Evolutionary conservation across 2,113 vertebrate species (phyloP).

Genomic region (Barbus barbus): DNA sequence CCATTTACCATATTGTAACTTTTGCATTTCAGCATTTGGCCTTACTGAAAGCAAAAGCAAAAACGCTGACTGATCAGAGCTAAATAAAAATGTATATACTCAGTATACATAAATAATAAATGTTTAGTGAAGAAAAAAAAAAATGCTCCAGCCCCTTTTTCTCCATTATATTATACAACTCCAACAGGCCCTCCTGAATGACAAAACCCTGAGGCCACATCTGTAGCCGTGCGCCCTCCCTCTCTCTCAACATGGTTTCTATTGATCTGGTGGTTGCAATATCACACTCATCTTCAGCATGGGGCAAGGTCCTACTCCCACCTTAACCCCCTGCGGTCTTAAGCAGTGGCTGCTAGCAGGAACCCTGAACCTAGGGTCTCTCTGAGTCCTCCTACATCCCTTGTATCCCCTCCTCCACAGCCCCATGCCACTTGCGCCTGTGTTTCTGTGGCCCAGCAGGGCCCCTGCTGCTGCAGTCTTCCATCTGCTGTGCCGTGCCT

Average conservation of each 20-base stretch:
- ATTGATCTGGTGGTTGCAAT: constrained; percentile 53
- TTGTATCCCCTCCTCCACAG: constrained; percentile 22
- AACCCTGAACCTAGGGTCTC: constrained; percentile 49
- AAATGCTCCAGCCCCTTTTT: constrained; percentile 10
- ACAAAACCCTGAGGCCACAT: constrained; percentile 40
- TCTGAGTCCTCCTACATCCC: constrained; percentile 35
- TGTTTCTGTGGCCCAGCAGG: constrained; percentile 52
- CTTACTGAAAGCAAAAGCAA: neutral
- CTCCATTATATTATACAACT: constrained; percentile 51
- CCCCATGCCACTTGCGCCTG: constrained; percentile 11
- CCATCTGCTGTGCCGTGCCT: constrained; percentile 61
- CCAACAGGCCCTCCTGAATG: constrained; percentile 39
- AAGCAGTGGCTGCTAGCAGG: constrained; percentile 50
- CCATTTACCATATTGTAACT: neutral
- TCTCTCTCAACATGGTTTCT: constrained; percentile 48
- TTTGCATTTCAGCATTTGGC: constrained; percentile 1
- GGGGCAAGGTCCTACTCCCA: constrained; percentile 40
- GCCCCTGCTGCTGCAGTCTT: constrained; percentile 53
- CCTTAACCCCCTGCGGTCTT: constrained; percentile 46
- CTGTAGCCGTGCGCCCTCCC: constrained; percentile 40
- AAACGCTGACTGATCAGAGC: neutral
- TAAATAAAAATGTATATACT: neutral
- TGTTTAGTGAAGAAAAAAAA: neutral
- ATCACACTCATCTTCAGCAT: constrained; percentile 52
- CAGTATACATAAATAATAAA: neutral